Evolutionary conservation across 64 coral and sea anemone species (phyloP), one percentile per base, ranked within the genome.

Genomic region (Porites lutea): DNA sequence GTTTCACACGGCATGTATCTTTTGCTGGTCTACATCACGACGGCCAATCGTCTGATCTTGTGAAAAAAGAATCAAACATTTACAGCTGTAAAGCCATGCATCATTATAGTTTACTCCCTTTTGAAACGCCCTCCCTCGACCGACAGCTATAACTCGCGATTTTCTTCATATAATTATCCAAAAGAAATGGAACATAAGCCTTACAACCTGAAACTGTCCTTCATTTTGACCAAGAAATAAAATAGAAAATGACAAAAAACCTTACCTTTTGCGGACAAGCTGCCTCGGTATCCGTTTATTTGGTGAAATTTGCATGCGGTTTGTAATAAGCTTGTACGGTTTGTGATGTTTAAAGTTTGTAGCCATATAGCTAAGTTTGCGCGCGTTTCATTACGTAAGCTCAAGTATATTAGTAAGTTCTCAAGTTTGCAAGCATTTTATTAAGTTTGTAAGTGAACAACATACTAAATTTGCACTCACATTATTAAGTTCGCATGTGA

Each of bases 401-500:
- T n/a, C n/a, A n/a, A n/a, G n/a, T n/a, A n/a, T n/a, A n/a, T n/a
- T n/a, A n/a, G n/a, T n/a, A n/a, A n/a, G n/a, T n/a, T n/a, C n/a
- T n/a, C n/a, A n/a, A n/a, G n/a, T n/a, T n/a, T n/a, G n/a, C n/a
- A n/a, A n/a, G n/a, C n/a, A n/a, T n/a, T n/a, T n/a, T n/a, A n/a
- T n/a, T n/a, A n/a, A n/a, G n/a, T n/a, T n/a, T n/a, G n/a, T n/a
- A n/a, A n/a, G n/a, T n/a, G n/a, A n/a, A n/a, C n/a, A n/a, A n/a
- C n/a, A n/a, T 79, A 79, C 20, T 48, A 79, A 79, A 22, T 79
- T 79, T 79, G 77, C 45, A 59, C 11, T 8, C 45, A 79, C 8
- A 23, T 79, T 79, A 48, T 52, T 79, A 79, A 79, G 77, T 79
- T 79, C 8, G 77, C 55, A 10, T 79, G 13, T 47, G n/a, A n/a